Evolutionary conservation across 2,113 vertebrate species (phyloP).

Genomic region (Oreochromis aureus): DNA sequence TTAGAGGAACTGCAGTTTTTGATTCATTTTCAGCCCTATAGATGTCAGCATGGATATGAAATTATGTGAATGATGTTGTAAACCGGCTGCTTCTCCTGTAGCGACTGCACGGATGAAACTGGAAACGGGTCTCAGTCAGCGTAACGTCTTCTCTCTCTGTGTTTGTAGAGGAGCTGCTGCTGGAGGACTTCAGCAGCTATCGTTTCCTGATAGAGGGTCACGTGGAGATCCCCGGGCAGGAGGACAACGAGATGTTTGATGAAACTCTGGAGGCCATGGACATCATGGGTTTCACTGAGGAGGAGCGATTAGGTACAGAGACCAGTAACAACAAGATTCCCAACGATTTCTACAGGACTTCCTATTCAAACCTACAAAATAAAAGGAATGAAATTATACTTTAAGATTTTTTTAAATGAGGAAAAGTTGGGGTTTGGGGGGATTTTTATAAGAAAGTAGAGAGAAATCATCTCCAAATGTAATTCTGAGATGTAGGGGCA

Average conservation of each 20-base stretch:
- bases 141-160: not conserved
- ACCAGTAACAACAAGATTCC: not conserved
- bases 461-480: not conserved
- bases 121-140: not conserved
- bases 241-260: slow-evolving; percentile 87
- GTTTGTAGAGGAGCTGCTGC: slow-evolving; percentile 81
- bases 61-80: not conserved
- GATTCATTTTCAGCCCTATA: not conserved
- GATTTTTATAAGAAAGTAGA: not conserved
- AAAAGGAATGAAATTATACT: not conserved
- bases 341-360: not conserved
- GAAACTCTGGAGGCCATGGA: slow-evolving; percentile 93
- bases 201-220: slow-evolving; percentile 85
- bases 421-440: not conserved
- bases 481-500: not conserved
- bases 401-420: not conserved
- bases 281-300: slow-evolving; percentile 92
- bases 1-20: not conserved
- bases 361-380: not conserved
- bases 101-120: not conserved
- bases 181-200: slow-evolving; percentile 85
- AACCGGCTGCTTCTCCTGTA: not conserved
- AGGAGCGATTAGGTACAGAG: slow-evolving; percentile 78
- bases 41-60: not conserved
- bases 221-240: slow-evolving; percentile 83